Evolutionary conservation across 2,113 vertebrate species (phyloP), one percentile per base, ranked within the genome.

Genomic region (Oryzias melastigma): DNA sequence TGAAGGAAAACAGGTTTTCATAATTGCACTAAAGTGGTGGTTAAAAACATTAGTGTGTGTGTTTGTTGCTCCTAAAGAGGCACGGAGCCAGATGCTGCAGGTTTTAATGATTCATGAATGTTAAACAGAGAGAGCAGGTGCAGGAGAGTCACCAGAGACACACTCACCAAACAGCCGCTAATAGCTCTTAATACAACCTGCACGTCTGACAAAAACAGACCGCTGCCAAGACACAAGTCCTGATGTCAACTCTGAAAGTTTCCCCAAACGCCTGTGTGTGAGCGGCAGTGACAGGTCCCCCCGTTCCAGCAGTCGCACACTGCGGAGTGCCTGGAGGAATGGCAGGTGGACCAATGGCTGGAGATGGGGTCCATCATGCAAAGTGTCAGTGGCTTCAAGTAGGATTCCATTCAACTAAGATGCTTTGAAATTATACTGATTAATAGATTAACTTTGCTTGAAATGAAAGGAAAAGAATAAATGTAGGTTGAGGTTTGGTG

Each of bases 61-160:
- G 43, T 70, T 41, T 52, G 58, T 58, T 51, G 1, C 10, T 75
- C n/a, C n/a, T 58, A 27, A 24, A 68, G 52, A 65, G 57, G 56
- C 18, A n/a, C 15, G n/a, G n/a, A 51, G 52, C 55, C 68, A 74
- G 82, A 85, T 84, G 83, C 69, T 72, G 49, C 56, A 46, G 56
- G 44, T 80, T 75, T 85, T 55, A 87, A 83, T 53, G 79, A 84
- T 81, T 88, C 77, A 84, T 87, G 81, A 87, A 86, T 90, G 83
- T 75, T 88, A 87, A 91, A 85, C 68, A 85, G 84, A 60, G 65
- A 56, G 73, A 81, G 78, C 87, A 90, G 90, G 86, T 90, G 87
- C 73, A 76, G 58, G 17, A 27, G 52, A 73, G 61, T 70, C 68
- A 72, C 56, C 61, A 70, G 68, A 81, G 75, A 52, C 51, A 81